Conservation (phyloP, 2,797 vertebrate genomes). For the Schizopygopsis pylzovi region DNA sequence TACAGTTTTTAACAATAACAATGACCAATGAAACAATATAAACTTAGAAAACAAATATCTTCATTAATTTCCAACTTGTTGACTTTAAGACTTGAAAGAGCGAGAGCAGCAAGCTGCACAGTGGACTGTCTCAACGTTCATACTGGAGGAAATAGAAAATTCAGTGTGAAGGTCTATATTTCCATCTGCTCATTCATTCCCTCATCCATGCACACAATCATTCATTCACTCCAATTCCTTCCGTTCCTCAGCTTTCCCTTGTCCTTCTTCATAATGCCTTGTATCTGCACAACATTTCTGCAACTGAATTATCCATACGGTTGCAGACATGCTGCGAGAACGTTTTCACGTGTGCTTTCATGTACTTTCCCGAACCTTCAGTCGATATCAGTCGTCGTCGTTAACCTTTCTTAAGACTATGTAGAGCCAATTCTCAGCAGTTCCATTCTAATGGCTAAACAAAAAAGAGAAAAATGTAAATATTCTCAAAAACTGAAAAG, state of each 20-base stretch:
- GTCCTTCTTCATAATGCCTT: constrained; percentile 83
- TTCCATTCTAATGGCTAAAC: constrained; percentile 97
- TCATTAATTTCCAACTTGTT: constrained; percentile 68
- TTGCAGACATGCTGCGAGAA: constrained; percentile 82
- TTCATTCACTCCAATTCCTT: constrained; percentile 58
- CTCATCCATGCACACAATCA: constrained; percentile 60
- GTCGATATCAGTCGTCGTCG: constrained; percentile 61
- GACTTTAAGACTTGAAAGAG: constrained; percentile 81
- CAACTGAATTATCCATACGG: constrained; percentile 68
- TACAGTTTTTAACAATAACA: constrained; percentile 73
- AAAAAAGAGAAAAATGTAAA: constrained; percentile 59
- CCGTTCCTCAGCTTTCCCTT: constrained; percentile 53
- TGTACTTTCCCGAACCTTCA: constrained; percentile 70
- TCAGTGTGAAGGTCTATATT: constrained; percentile 69
- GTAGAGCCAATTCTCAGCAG: constrained; percentile 94
- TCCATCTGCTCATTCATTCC: constrained; percentile 57
- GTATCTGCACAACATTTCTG: constrained; percentile 85
- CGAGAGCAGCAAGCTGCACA: constrained; percentile 89
- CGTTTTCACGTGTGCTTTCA: constrained; percentile 65
- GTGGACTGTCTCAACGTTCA: constrained; percentile 90
- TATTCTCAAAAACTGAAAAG: constrained; percentile 78
- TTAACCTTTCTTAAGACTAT: constrained; percentile 80
- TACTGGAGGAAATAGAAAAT: constrained; percentile 82
- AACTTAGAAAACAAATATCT: constrained; percentile 86
- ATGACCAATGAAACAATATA: constrained; percentile 83